Percentiles rank a stretch among this genome's conserved stretches.
phyloP scores from a whole-genome alignment of 2,113 vertebrate genomes.

The Genyomyrus donnyi region DNA sequence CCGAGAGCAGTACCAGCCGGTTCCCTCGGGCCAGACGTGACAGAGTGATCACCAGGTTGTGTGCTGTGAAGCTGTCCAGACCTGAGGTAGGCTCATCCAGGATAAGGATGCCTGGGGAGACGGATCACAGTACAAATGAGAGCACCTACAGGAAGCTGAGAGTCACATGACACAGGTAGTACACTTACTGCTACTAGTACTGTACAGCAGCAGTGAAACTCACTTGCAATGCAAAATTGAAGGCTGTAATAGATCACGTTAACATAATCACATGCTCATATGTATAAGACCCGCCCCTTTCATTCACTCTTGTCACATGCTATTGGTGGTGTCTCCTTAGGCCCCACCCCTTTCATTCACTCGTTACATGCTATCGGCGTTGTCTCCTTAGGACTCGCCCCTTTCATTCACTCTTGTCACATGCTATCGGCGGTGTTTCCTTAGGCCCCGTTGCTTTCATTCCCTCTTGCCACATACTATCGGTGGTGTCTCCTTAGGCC shows the following conservation, averaged over 20 bases:
- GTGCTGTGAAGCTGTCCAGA: constrained; percentile 93
- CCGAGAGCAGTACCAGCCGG: constrained; percentile 81
- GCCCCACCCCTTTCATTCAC: no score
- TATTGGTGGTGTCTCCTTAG: no score
- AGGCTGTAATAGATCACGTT: not conserved
- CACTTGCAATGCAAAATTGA: not conserved
- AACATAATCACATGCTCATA: not conserved
- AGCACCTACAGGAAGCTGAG: not conserved
- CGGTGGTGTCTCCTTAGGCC: not conserved
- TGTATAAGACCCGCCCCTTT: not conserved
- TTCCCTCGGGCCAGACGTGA: constrained; percentile 86
- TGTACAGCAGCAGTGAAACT: not conserved
- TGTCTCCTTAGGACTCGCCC: not conserved
- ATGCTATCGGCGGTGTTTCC: not conserved
- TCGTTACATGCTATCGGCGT: no score
- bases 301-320: no score
- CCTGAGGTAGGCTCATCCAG: constrained; percentile 92
- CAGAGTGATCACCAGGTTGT: constrained; percentile 87
- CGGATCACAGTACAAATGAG: not conserved
- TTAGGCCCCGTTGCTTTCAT: not conserved
- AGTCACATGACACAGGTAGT: not conserved
- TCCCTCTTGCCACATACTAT: not conserved
- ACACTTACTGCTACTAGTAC: not conserved
- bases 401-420: not conserved
- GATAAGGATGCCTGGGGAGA: constrained; percentile 78